Conservation (phyloP, 2,113 vertebrate species). For the Semicossyphus pulcher region DNA sequence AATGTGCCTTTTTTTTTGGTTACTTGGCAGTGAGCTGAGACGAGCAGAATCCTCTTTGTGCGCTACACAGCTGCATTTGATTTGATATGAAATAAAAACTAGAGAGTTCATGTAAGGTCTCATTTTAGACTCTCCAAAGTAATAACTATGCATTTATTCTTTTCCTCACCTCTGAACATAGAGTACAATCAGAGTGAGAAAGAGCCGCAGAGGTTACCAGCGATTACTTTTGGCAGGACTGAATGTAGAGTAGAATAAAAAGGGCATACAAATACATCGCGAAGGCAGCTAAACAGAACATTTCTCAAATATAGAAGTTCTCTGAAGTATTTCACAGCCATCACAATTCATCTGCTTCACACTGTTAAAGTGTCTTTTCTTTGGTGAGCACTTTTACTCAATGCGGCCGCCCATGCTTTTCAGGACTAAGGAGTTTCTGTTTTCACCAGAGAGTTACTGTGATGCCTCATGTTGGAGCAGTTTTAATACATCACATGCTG, state of each 20-base stretch:
- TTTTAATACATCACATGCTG: background rate
- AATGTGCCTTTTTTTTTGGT: conserved; percentile 22
- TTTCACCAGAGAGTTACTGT: background rate
- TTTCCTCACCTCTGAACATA: conserved; percentile 55
- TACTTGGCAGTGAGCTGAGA: conserved; percentile 25
- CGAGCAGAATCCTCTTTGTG: conserved; percentile 24
- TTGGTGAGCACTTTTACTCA: background rate
- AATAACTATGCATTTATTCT: conserved; percentile 60
- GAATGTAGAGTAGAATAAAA: conserved; percentile 41
- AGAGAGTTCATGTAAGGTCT: conserved; percentile 36
- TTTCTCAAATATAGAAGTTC: conserved; percentile 1
- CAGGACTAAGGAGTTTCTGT: background rate
- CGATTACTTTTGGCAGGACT: background rate
- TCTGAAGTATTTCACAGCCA: conserved; percentile 1
- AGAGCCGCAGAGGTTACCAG: conserved; percentile 14
- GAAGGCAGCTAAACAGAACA: background rate
- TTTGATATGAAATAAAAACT: conserved; percentile 38
- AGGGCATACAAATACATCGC: background rate
- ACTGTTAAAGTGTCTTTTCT: background rate
- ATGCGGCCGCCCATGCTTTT: background rate
- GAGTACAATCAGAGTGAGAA: conserved; percentile 39
- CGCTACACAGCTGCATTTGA: conserved; percentile 23
- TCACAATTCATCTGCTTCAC: background rate
- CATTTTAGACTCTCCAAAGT: conserved; percentile 41
- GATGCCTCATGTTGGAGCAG: too few species aligned